Percentiles rank a stretch among this genome's conserved stretches.
These are phyloP conservation scores for Leucophenga maculata DNA, from an alignment of 2,888 invertebrate genomes.

Conservation along the genomic window DNA sequence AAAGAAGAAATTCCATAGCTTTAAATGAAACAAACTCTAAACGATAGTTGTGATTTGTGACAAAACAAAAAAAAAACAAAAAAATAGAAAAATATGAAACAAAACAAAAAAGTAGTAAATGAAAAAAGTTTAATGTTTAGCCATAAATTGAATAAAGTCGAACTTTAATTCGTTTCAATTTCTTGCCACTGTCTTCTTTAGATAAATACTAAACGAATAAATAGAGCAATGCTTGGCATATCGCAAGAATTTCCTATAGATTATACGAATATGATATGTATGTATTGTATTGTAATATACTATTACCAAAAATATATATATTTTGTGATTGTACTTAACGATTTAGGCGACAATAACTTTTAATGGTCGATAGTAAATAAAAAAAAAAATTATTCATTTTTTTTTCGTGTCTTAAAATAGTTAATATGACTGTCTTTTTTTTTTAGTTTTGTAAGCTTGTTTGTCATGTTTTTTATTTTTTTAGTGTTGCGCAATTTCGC, in stretches of 20 bases:
- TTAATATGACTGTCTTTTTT: constrained; percentile 26
- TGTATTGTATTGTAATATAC: too few relatives aligned
- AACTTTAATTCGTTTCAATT: constrained; percentile 17
- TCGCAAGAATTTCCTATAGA: constrained; percentile 9
- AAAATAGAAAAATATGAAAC: constrained; percentile 39
- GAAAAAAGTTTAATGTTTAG: constrained; percentile 9
- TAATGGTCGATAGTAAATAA: constrained; percentile 26
- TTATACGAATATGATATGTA: constrained; percentile 25
- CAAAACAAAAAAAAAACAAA: constrained; percentile 36
- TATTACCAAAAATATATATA: constrained; percentile 56
- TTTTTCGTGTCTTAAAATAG: constrained; percentile 63
- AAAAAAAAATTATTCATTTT: constrained; percentile 43
- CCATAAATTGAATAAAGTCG: constrained; percentile 11
- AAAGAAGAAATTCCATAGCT: too few relatives aligned
- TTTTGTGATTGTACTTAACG: constrained; percentile 42
- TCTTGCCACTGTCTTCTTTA: constrained; percentile 2
- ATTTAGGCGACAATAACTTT: constrained; percentile 40
- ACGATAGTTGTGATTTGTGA: too few relatives aligned
- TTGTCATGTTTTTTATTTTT: constrained; percentile 33
- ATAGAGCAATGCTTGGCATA: constrained; percentile 11
- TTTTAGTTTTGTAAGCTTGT: too few relatives aligned
- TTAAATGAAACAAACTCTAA: too few relatives aligned
- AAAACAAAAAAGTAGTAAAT: constrained; percentile 36
- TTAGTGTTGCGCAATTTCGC: constrained; percentile 64
- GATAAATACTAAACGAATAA: constrained; percentile 30